Percentiles rank a stretch among this genome's conserved stretches.
phyloP scores from a whole-genome alignment of 2,888 invertebrate species.

The Lobophora halterata region DNA sequence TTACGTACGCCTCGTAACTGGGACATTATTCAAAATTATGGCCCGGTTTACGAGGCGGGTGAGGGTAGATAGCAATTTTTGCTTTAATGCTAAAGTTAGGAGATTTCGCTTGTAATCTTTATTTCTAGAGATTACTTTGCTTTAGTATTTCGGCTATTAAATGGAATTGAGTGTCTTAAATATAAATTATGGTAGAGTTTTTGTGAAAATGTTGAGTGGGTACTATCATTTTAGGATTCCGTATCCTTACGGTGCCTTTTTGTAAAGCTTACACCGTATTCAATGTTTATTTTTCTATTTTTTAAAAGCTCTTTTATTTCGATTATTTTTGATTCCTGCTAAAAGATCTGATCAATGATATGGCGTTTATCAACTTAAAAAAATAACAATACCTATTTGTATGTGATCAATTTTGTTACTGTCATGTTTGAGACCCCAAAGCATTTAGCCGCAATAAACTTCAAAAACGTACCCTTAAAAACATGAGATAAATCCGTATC shows the following conservation, averaged over 20 bases:
- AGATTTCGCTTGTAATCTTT: constrained; percentile 25
- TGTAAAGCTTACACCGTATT: no score
- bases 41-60: constrained; percentile 55
- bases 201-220: no score
- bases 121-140: constrained; percentile 19
- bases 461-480: constrained; percentile 18
- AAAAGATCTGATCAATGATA: no score
- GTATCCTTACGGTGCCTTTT: no score
- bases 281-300: no score
- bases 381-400: no score
- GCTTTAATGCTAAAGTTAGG: constrained; percentile 24
- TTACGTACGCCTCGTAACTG: constrained; percentile 64
- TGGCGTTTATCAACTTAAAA: no score
- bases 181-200: no score
- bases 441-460: constrained; percentile 14
- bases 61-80: constrained; percentile 31
- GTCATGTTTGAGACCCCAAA: constrained; percentile 2
- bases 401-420: no score
- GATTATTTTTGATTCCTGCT: no score
- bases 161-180: constrained; percentile 1
- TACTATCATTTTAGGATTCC: no score
- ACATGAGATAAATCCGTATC: constrained; percentile 28
- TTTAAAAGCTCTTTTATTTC: no score
- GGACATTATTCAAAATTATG: constrained; percentile 69
- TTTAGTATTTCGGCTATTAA: constrained; percentile 28